phyloP scores from a whole-genome alignment of 2,113 vertebrate species.

The Xiphorhynchus elegans region DNA sequence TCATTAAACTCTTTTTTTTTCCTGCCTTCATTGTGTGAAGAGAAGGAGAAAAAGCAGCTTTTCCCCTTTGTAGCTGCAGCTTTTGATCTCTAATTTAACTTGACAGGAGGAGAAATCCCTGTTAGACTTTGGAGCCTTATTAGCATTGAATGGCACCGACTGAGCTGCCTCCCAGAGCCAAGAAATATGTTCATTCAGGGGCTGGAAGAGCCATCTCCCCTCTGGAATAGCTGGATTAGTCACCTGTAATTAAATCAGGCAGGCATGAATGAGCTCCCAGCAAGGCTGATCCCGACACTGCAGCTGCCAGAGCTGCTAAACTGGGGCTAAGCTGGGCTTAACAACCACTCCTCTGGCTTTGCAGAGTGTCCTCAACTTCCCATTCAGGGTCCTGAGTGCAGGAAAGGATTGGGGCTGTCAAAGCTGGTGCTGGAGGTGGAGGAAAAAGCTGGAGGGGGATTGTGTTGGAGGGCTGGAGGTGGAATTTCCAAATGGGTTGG shows the following conservation, averaged over 20 bases:
- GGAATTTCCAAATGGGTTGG: background rate
- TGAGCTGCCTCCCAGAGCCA: background rate
- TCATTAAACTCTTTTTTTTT: background rate
- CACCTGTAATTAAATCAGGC: constrained; percentile 5
- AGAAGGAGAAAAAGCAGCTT: background rate
- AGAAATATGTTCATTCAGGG: background rate
- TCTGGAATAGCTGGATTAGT: background rate
- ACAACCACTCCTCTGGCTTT: background rate
- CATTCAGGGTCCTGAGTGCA: background rate
- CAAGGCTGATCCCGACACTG: background rate
- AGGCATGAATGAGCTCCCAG: background rate
- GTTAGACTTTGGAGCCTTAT: background rate
- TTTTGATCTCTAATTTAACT: constrained; percentile 40
- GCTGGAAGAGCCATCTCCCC: background rate
- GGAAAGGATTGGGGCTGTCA: no score
- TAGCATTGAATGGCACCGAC: background rate
- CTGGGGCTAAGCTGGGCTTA: background rate
- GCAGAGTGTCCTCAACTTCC: rapidly evolving
- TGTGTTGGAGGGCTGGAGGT: background rate
- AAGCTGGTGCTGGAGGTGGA: rapidly evolving
- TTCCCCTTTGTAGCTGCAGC: background rate
- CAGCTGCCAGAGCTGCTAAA: background rate
- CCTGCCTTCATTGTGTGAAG: background rate
- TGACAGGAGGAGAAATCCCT: background rate
- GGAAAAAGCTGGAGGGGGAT: background rate